Conservation (phyloP, 2,888 invertebrate species). For the Lobophora halterata region DNA sequence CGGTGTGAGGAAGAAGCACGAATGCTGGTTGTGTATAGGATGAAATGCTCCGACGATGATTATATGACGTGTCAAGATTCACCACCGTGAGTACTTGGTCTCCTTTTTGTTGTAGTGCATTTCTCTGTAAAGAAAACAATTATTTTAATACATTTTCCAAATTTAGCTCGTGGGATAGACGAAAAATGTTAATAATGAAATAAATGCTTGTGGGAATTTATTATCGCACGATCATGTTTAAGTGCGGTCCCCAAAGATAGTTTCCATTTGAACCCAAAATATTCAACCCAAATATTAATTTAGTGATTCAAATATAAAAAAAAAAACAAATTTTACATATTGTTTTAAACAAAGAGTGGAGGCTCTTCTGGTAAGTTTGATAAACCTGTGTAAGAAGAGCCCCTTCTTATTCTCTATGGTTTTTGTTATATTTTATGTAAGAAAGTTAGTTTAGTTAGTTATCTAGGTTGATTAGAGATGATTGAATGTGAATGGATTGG, state of each 20-base stretch:
- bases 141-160: background rate
- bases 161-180: background rate
- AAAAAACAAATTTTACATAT: too few relatives aligned
- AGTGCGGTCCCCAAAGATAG: conserved; percentile 56
- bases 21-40: conserved; percentile 73
- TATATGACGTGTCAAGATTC: conserved; percentile 38
- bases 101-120: conserved; percentile 71
- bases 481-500: conserved; percentile 35
- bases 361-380: too few relatives aligned
- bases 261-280: too few relatives aligned
- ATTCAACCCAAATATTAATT: too few relatives aligned
- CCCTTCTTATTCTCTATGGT: too few relatives aligned
- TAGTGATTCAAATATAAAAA: too few relatives aligned
- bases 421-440: too few relatives aligned
- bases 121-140: conserved; percentile 74
- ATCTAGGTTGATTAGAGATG: too few relatives aligned
- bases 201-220: conserved; percentile 60
- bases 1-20: conserved; percentile 72
- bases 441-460: too few relatives aligned
- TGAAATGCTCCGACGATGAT: conserved; percentile 36
- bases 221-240: conserved; percentile 52
- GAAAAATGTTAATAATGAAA: conserved; percentile 19
- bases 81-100: conserved; percentile 69
- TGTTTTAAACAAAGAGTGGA: too few relatives aligned
- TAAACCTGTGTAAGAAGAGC: too few relatives aligned